Evolutionary conservation across 2,888 invertebrate species (phyloP), one percentile per base, ranked within the genome.

Genomic region (Dusona sp.): DNA sequence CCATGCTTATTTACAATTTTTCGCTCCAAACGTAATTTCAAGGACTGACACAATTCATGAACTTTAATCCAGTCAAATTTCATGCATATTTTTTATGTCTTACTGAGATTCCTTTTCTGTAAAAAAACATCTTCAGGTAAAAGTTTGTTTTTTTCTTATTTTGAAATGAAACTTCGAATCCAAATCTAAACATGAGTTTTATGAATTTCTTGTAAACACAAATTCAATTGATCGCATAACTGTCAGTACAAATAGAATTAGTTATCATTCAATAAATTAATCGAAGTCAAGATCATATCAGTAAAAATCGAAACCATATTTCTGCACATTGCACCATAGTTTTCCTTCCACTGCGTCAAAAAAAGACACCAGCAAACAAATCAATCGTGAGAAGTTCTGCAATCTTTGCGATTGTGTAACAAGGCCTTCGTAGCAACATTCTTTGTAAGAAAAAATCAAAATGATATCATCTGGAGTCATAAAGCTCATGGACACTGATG

Each of bases 1-100:
- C 48, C 68, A 80, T 80, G 25, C 48, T 80, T 80, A 57, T 73
- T 73, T 77, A 36, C 19, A 68, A 77, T 79, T 54, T 72, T 72
- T 77, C 68, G 29, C 16, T 61, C 19, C 70, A 68, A 68, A n/a
- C n/a, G 57, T 13, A 29, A 38, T 45, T 79, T 73, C 48, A 72
- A 68, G 48, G n/a, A 29, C 33, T 29, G 29, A 72, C 36, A n/a
- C 19, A 13, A 29, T 64, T 29, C 38, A 45, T 48, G 16, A 7
- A 45, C 57, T 61, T 16, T 29, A 61, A 45, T 72, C 33, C 70
- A 16, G 16, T 67, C 11, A 51, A 78, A 57, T 78, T 78, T 22
- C 25, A 51, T 48, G 77, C 65, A 48, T 67, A 29, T 73, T 33
- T 7, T 29, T 29, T 4, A 29, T 6, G 11, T 22, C 33, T 45